Evolutionary conservation across 2,113 vertebrate species (phyloP).

Genomic region (Emydura subglobosa): DNA sequence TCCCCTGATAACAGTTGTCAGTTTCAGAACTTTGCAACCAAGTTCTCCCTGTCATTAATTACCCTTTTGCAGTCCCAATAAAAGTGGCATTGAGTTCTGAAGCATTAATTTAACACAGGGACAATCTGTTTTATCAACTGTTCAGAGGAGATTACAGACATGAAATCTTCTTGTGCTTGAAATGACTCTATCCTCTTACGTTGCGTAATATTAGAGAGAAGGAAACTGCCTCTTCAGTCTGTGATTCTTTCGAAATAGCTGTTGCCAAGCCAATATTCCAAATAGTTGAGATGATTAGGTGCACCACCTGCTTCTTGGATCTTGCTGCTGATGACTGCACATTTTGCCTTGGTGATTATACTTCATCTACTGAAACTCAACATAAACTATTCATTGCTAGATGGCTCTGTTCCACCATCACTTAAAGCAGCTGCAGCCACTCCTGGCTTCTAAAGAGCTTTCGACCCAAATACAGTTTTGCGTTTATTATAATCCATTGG

Average conservation of each 20-base stretch:
- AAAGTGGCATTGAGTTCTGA: slow-evolving; percentile 13
- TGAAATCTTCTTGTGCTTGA: background rate
- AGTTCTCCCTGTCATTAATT: slow-evolving; percentile 9
- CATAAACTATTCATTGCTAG: slow-evolving; percentile 51
- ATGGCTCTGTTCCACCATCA: slow-evolving; percentile 37
- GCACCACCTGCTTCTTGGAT: slow-evolving; percentile 69
- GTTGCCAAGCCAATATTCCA: slow-evolving; percentile 47
- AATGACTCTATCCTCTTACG: background rate
- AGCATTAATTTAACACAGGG: slow-evolving; percentile 24
- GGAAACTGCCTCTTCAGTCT: slow-evolving; percentile 29
- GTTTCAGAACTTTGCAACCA: slow-evolving; percentile 49
- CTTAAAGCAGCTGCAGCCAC: slow-evolving; percentile 62
- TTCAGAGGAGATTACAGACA: background rate
- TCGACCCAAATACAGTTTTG: slow-evolving; percentile 44
- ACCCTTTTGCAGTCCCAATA: slow-evolving; percentile 10
- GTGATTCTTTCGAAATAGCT: slow-evolving; percentile 22
- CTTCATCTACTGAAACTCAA: slow-evolving; percentile 29
- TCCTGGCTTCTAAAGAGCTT: slow-evolving; percentile 45
- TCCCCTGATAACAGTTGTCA: slow-evolving; percentile 5
- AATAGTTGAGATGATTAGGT: slow-evolving; percentile 35
- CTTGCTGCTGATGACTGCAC: slow-evolving; percentile 46
- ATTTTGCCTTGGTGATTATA: slow-evolving; percentile 58
- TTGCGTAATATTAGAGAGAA: background rate
- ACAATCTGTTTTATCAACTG: slow-evolving; percentile 4
- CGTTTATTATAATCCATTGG: slow-evolving; percentile 48